Percentiles rank a stretch among this genome's conserved stretches.
Conservation (phyloP, 2,797 vertebrate species). For the Atherinosoma microstoma region DNA sequence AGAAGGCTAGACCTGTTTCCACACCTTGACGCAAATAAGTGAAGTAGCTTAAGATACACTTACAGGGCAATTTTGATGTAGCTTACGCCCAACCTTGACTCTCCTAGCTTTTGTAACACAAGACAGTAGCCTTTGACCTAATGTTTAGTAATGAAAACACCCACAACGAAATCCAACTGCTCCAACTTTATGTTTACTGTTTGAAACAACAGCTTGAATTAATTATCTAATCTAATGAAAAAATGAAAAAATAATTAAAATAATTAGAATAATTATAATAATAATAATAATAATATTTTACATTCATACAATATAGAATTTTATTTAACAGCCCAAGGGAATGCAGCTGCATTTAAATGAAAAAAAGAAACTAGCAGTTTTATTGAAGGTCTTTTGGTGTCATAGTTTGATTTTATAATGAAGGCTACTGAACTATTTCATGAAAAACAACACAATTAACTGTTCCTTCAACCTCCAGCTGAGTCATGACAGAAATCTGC, state of each 20-base stretch:
- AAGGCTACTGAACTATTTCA: too few species aligned
- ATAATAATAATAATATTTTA: neutral
- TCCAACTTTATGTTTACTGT: conserved; percentile 1
- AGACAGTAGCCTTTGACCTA: conserved; percentile 13
- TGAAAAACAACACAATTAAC: neutral
- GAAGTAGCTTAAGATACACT: conserved; percentile 21
- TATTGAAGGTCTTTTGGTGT: neutral
- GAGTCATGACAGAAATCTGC: neutral
- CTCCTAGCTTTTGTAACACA: conserved; percentile 29
- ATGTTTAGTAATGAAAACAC: conserved; percentile 23
- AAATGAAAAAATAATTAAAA: too few species aligned
- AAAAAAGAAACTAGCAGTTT: neutral
- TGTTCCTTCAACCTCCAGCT: neutral
- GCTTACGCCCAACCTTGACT: conserved; percentile 35
- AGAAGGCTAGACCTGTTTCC: conserved; percentile 66
- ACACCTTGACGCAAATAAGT: conserved; percentile 46
- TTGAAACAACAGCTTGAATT: neutral
- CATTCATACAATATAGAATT: neutral
- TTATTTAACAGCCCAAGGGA: neutral
- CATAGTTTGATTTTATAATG: too few species aligned
- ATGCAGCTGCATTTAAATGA: neutral
- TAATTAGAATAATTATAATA: too few species aligned
- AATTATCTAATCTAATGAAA: neutral
- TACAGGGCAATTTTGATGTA: conserved; percentile 27
- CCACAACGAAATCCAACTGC: conserved; percentile 33